These are phyloP conservation scores for Yponomeuta cagnagella DNA, from an alignment of 2,888 invertebrate species.

Conservation along the genomic window DNA sequence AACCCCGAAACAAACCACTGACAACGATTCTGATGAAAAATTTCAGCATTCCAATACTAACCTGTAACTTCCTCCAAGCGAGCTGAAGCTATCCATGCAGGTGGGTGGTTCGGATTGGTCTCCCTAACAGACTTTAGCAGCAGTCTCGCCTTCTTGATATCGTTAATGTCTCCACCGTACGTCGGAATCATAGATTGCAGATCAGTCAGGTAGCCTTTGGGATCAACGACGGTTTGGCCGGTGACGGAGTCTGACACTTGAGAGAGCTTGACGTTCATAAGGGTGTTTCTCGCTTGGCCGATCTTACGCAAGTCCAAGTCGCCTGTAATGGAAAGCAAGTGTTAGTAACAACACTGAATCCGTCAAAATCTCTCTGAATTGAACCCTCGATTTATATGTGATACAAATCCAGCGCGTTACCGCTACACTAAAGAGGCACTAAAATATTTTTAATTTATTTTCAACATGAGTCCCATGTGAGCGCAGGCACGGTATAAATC, in stretches of 20 bases:
- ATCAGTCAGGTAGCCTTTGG: slow-evolving; percentile 99
- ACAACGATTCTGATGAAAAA: neutral
- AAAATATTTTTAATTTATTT: too few species aligned
- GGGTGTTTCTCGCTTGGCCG: slow-evolving; percentile 97
- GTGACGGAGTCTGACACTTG: slow-evolving; percentile 99
- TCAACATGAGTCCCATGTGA: too few species aligned
- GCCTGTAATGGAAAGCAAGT: slow-evolving; percentile 42
- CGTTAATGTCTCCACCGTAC: slow-evolving; percentile 98
- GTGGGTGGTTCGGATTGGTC: slow-evolving; percentile 99
- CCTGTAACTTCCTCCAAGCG: slow-evolving; percentile 98
- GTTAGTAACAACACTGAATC: neutral
- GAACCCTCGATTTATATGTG: too few species aligned
- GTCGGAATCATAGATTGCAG: slow-evolving; percentile 99
- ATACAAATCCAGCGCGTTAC: too few species aligned
- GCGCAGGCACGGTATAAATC: too few species aligned
- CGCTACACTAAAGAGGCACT: neutral
- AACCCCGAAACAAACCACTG: too few species aligned
- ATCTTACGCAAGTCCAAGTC: slow-evolving; percentile 99
- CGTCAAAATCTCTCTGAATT: neutral
- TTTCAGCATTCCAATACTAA: slow-evolving; percentile 29
- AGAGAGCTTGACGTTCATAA: slow-evolving; percentile 99
- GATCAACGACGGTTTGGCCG: slow-evolving; percentile 99
- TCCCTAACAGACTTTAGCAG: slow-evolving; percentile 96
- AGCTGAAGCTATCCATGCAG: slow-evolving; percentile 99
- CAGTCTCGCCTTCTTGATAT: slow-evolving; percentile 97